phyloP scores from a whole-genome alignment of 2,888 invertebrate species.

The Azorinus chamasolen region DNA sequence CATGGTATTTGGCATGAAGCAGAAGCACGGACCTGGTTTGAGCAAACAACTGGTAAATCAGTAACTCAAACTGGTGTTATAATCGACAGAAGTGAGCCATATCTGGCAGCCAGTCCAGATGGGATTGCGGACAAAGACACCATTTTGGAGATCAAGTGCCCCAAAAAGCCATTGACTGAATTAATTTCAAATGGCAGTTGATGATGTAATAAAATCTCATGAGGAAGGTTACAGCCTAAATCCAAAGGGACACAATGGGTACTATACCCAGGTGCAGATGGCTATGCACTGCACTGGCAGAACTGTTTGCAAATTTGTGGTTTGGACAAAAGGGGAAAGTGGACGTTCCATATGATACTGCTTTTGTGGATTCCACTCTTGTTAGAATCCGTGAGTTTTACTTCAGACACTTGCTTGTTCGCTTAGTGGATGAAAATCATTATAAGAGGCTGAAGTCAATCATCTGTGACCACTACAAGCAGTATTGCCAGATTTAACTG shows the following conservation, averaged over 20 bases:
- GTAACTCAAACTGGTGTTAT: constrained; percentile 15
- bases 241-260: constrained; percentile 31
- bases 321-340: constrained; percentile 22
- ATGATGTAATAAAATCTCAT: constrained; percentile 13
- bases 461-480: constrained; percentile 11
- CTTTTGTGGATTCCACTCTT: constrained; percentile 7
- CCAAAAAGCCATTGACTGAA: constrained; percentile 3
- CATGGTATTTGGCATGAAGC: constrained; percentile 33
- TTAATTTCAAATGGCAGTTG: constrained; percentile 2
- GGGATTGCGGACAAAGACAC: constrained; percentile 20
- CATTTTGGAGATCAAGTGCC: constrained; percentile 41
- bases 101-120: constrained; percentile 40
- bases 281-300: constrained; percentile 22
- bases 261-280: constrained; percentile 29
- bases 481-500: not conserved
- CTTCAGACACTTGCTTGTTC: constrained; percentile 14
- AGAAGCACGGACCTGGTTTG: constrained; percentile 17
- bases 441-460: constrained; percentile 3
- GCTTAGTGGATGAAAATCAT: constrained; percentile 15
- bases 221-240: not conserved
- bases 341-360: constrained; percentile 7
- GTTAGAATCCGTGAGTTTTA: constrained; percentile 20
- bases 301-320: constrained; percentile 26
- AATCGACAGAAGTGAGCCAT: constrained; percentile 8
- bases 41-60: not conserved